Base-by-base conservation (phyloP, 2,888 invertebrate species). In the Drosophila meridionalis region DNA sequence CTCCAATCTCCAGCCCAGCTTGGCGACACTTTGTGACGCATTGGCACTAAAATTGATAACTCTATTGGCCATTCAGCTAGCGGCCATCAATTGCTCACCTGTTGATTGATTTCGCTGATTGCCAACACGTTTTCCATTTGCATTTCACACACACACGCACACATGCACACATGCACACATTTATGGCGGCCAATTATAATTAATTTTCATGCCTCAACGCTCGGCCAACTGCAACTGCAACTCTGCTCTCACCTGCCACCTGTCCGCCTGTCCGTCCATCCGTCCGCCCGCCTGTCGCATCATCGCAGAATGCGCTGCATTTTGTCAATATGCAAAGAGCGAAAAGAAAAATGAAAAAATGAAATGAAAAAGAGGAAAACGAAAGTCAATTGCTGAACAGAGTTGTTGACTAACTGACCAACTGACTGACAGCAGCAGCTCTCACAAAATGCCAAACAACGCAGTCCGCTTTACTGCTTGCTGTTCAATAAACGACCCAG, bases 1-100 rank as follows among this genome's bases (percentile, higher is more conserved):
- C 38, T 2, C 14, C 14, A 42, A 7, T 20, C 42, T 42, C n/a
- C 42, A 3, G 14, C 43, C 43, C 72, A 58, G 52, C 67, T 61
- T 58, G 68, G 79, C 72, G 78, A 78, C 76, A 78, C 73, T 72
- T 79, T 86, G 87, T 76, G 85, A 87, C 89, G 89, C 67, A 83
- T 82, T 80, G 85, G 34, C 89, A 83, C 76, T 87, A 87, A 87
- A 87, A 80, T 83, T 87, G 89, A 89, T 89, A 89, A 85, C 87
- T 87, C 87, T 87, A 89, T 87, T 87, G 89, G 69, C 87, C 82
- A 84, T 73, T 64, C 52, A 63, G 68, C 68, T 76, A 75, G 61
- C 74, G 73, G 52, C 61, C 77, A 73, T 87, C 84, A 87, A 81
- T 87, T 84, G 88, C 84, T 87, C 88, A 80, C 68, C 78, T 73